Evolutionary conservation across 2,797 vertebrate genomes (phyloP).

Genomic region (Onychomys torridus): DNA sequence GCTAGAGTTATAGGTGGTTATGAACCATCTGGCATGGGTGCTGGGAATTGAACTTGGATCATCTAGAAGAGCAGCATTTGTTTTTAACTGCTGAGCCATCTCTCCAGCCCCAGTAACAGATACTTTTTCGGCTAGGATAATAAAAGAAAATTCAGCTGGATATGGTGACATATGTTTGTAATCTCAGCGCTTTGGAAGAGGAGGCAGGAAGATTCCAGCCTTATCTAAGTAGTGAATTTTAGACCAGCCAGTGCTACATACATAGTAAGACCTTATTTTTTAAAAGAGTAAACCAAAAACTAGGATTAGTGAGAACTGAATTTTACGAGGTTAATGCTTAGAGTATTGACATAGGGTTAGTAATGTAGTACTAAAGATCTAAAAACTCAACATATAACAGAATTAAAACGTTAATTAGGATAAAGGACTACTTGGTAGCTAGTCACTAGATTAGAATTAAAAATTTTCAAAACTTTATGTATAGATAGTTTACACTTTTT

Average conservation of each 20-base stretch:
- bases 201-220: neutral
- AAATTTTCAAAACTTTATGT: neutral
- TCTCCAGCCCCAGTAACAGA: neutral
- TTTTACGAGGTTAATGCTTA: conserved; percentile 48
- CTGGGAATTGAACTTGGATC: neutral
- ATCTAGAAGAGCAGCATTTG: neutral
- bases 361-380: neutral
- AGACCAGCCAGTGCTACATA: neutral
- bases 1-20: neutral
- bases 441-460: conserved; percentile 46
- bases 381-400: neutral
- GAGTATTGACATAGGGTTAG: neutral
- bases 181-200: neutral
- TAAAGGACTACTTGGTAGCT: conserved; percentile 38
- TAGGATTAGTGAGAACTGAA: conserved; percentile 23
- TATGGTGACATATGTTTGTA: neutral
- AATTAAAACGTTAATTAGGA: conserved; percentile 40
- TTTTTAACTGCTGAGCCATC: neutral
- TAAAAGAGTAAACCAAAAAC: conserved; percentile 23
- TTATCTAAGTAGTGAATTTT: neutral
- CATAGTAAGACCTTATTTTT: neutral
- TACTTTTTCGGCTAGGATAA: neutral
- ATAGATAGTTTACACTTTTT: neutral
- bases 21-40: neutral
- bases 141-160: conserved; percentile 35